Evolutionary conservation across 2,113 vertebrate genomes (phyloP).

Genomic region (Recurvirostra avosetta): DNA sequence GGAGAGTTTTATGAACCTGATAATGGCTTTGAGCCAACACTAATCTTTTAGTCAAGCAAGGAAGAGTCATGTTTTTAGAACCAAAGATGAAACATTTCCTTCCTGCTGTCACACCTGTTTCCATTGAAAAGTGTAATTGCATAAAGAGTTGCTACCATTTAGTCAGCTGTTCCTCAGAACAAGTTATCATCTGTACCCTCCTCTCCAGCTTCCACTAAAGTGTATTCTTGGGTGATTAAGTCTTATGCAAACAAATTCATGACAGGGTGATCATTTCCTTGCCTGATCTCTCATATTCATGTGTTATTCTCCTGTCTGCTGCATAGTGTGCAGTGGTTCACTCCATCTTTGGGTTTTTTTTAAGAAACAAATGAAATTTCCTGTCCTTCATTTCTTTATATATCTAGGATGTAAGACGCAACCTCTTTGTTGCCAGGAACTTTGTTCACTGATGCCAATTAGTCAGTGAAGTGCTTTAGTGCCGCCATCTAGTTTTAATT

Average conservation of each 20-base stretch:
- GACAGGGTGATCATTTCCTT: neutral
- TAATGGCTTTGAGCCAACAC: neutral
- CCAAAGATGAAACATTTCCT: neutral
- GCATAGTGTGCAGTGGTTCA: neutral
- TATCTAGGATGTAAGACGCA: neutral
- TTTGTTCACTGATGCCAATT: neutral
- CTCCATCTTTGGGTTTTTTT: neutral
- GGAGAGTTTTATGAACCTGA: neutral
- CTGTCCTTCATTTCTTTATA: neutral
- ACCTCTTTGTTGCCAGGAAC: neutral
- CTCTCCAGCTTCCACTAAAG: neutral
- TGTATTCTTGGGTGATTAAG: neutral
- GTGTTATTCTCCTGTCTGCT: neutral
- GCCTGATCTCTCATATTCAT: neutral
- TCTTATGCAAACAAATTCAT: neutral
- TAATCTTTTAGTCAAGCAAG: neutral
- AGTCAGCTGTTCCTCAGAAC: neutral
- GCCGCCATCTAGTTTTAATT: neutral
- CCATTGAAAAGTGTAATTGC: neutral
- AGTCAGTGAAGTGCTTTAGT: neutral
- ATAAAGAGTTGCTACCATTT: neutral
- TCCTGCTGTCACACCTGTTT: constrained; percentile 15
- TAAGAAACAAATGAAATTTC: neutral
- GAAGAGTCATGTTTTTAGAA: neutral
- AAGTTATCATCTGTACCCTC: neutral